These are phyloP conservation scores for Psilopsiagon aurifrons DNA, from an alignment of 2,113 vertebrate genomes.

Conservation along the genomic window DNA sequence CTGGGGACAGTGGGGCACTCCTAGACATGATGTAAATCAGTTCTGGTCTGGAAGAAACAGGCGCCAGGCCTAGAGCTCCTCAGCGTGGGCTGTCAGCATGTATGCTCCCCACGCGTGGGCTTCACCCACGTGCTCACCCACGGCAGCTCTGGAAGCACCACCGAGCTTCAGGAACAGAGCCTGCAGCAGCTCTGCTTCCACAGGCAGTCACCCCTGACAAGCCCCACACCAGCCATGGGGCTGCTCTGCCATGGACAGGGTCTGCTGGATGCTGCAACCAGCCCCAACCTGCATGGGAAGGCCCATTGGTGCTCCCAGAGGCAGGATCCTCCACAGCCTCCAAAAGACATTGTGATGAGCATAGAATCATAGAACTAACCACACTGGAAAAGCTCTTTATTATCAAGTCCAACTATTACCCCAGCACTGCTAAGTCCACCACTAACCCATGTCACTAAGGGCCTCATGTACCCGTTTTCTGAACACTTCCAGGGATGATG, in stretches of 20 bases:
- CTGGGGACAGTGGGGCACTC: not conserved
- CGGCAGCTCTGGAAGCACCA: not conserved
- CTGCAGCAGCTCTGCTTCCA: not conserved
- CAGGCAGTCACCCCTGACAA: not conserved
- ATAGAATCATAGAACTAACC: not conserved
- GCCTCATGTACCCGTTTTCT: not conserved
- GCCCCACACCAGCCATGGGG: rapidly evolving
- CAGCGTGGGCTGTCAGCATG: not conserved
- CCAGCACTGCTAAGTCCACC: not conserved
- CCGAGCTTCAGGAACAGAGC: rapidly evolving
- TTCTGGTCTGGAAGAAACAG: not conserved
- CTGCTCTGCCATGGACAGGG: not conserved
- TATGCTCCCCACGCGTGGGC: rapidly evolving
- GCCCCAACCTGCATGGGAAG: not conserved
- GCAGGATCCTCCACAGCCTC: not conserved
- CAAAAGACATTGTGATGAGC: rapidly evolving
- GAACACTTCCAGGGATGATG: not conserved
- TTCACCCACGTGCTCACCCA: not conserved
- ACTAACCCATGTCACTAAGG: not conserved
- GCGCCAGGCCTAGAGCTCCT: not conserved
- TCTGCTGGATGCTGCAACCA: rapidly evolving
- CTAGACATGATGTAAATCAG: not conserved
- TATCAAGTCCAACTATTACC: not conserved
- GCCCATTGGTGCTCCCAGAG: not conserved
- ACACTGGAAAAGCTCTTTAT: not conserved